Evolutionary conservation across 2,888 invertebrate genomes (phyloP).

Genomic region (Calameuta pallipes): DNA sequence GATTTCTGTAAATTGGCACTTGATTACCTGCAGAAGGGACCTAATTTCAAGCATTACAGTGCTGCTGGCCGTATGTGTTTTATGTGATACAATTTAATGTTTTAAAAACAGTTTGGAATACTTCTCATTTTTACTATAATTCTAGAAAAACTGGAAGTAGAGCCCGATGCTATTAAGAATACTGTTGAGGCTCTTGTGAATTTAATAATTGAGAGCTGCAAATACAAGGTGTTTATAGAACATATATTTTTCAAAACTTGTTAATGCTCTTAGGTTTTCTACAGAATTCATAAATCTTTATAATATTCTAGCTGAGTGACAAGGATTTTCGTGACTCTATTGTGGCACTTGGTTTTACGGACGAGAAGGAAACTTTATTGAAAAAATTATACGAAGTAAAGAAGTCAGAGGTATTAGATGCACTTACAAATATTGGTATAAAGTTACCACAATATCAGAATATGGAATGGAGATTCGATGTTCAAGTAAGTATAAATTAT

Average conservation of each 20-base stretch:
- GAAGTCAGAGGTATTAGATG: conserved; percentile 69
- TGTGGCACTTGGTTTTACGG: conserved; percentile 70
- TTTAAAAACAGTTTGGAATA: conserved; percentile 1
- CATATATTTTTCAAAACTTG: background rate
- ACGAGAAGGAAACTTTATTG: conserved; percentile 72
- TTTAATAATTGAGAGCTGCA: conserved; percentile 77
- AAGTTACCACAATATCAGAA: conserved; percentile 69
- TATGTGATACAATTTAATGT: background rate
- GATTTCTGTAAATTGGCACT: conserved; percentile 78
- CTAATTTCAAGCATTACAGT: conserved; percentile 72
- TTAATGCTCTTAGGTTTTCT: background rate
- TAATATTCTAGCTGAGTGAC: conserved; percentile 63
- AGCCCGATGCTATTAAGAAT: conserved; percentile 70
- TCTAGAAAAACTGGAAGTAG: conserved; percentile 73
- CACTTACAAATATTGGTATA: conserved; percentile 66
- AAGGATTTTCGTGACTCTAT: conserved; percentile 68
- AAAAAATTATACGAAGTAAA: conserved; percentile 72
- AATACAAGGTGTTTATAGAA: conserved; percentile 71
- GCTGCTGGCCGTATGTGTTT: conserved; percentile 72
- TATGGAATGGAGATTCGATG: conserved; percentile 77
- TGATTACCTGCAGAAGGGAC: conserved; percentile 76
- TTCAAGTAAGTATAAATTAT: conserved; percentile 64
- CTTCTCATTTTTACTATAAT: conserved; percentile 24
- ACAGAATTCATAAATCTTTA: conserved; percentile 6
- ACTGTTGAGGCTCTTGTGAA: conserved; percentile 80